Evolutionary conservation across 2,797 vertebrate genomes (phyloP).

Genomic region (Lagocephalus sceleratus): DNA sequence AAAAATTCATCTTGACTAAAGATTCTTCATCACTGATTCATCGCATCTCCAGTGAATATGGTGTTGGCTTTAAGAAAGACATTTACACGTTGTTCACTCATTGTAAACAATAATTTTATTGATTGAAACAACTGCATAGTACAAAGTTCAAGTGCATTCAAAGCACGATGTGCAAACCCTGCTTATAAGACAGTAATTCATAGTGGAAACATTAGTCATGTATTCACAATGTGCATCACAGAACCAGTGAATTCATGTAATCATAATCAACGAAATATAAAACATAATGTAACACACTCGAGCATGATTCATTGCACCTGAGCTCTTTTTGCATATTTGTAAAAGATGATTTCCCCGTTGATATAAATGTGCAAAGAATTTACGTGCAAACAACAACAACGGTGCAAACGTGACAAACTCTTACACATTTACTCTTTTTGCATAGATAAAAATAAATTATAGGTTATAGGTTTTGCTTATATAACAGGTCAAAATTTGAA

Average conservation of each 20-base stretch:
- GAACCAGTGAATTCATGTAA: no score
- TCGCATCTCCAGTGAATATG: not conserved
- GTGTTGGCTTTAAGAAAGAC: not conserved
- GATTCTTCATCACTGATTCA: not conserved
- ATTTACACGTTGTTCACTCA: constrained; percentile 37
- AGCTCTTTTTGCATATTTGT: constrained; percentile 37
- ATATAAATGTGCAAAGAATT: constrained; percentile 39
- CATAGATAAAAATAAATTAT: constrained; percentile 42
- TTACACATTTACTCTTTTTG: constrained; percentile 25
- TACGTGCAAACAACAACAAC: constrained; percentile 24
- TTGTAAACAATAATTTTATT: constrained; percentile 71
- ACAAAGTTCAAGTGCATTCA: constrained; percentile 25
- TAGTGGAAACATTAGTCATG: constrained; percentile 27
- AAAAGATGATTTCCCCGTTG: constrained; percentile 1
- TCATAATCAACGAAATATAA: constrained; percentile 3
- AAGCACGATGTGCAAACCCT: constrained; percentile 47
- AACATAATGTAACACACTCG: constrained; percentile 4
- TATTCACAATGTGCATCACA: constrained; percentile 23
- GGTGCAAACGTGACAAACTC: constrained; percentile 21
- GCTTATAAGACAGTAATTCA: constrained; percentile 17
- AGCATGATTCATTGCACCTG: constrained; percentile 40
- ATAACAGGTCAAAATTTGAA: no score
- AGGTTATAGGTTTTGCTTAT: no score
- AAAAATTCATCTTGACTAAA: no score
- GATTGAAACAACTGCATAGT: constrained; percentile 60